A percentile compares a stretch with the other conserved stretches of the same genome.
phyloP scores from a whole-genome alignment of 2,888 invertebrate species.

The Microplitis deprimator region DNA sequence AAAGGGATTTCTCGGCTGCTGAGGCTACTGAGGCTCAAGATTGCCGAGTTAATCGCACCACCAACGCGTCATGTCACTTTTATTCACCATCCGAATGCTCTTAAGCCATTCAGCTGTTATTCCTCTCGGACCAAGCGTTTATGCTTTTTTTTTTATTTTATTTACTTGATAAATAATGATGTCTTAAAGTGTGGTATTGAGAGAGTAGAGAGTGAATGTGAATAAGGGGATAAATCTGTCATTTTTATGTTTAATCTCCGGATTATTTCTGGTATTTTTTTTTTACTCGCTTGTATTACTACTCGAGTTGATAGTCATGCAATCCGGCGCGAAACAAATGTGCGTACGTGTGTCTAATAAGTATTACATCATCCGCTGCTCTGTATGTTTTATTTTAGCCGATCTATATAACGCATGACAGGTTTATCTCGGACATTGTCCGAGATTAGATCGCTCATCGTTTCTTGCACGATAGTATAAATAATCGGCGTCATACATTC shows the following conservation, averaged over 20 bases:
- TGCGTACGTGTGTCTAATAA: conserved; percentile 19
- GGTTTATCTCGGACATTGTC: conserved; percentile 31
- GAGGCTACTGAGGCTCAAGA: not conserved
- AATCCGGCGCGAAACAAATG: conserved; percentile 3
- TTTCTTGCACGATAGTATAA: conserved; percentile 6
- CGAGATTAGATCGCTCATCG: conserved; percentile 31
- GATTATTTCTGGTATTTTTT: conserved; percentile 14
- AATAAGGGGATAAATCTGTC: not conserved
- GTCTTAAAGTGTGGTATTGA: not conserved
- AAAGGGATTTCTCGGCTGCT: conserved; percentile 14
- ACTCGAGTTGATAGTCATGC: conserved; percentile 10
- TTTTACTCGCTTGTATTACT: not conserved
- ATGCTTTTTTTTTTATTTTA: not conserved
- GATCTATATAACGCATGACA: conserved; percentile 19
- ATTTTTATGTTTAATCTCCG: not conserved
- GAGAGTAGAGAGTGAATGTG: no score
- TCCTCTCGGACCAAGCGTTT: not conserved
- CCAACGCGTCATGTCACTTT: conserved; percentile 24
- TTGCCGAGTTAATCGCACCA: conserved; percentile 31
- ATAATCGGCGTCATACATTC: not conserved
- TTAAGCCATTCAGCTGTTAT: not conserved
- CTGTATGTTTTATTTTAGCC: not conserved
- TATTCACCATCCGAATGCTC: not conserved
- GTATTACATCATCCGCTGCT: conserved; percentile 27
- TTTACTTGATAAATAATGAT: not conserved